Conservation (phyloP, 2,113 vertebrate species). For the Rhizomys pruinosus region DNA sequence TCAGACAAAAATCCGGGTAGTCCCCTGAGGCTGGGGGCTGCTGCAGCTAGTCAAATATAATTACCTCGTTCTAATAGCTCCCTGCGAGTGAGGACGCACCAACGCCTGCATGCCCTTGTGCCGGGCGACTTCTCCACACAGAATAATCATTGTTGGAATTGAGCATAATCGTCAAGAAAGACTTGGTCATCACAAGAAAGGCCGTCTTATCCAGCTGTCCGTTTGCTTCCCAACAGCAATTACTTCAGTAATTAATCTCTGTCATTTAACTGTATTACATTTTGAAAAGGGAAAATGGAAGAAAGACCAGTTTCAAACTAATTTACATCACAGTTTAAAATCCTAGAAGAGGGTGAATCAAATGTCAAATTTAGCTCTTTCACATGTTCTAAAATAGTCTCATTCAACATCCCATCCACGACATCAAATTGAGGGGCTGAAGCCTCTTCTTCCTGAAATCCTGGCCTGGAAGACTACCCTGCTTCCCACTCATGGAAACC, state of each 20-base stretch:
- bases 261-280: conserved; percentile 90
- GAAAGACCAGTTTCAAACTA: conserved; percentile 88
- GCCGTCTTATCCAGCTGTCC: conserved; percentile 85
- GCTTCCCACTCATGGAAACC: conserved; percentile 22
- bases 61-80: conserved; percentile 79
- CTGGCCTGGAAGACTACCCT: conserved; percentile 27
- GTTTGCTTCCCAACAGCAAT: conserved; percentile 89
- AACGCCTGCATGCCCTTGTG: conserved; percentile 81
- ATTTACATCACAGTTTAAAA: conserved; percentile 90
- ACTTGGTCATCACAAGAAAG: conserved; percentile 87
- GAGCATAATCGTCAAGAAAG: conserved; percentile 88
- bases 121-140: conserved; percentile 82
- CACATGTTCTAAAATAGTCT: conserved; percentile 75
- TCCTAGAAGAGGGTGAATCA: conserved; percentile 86
- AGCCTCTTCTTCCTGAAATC: conserved; percentile 57
- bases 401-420: conserved; percentile 10
- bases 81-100: conserved; percentile 74
- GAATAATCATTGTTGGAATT: conserved; percentile 87
- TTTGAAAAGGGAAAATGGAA: conserved; percentile 91
- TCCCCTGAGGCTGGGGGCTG: conserved; percentile 65
- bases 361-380: conserved; percentile 86
- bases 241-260: conserved; percentile 91
- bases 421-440: not conserved
- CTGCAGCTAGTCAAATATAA: conserved; percentile 67
- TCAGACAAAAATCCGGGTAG: conserved; percentile 57